Evolutionary conservation across 2,888 invertebrate species (phyloP), one percentile per base, ranked within the genome.

Genomic region (Drosophila nr. medialis): DNA sequence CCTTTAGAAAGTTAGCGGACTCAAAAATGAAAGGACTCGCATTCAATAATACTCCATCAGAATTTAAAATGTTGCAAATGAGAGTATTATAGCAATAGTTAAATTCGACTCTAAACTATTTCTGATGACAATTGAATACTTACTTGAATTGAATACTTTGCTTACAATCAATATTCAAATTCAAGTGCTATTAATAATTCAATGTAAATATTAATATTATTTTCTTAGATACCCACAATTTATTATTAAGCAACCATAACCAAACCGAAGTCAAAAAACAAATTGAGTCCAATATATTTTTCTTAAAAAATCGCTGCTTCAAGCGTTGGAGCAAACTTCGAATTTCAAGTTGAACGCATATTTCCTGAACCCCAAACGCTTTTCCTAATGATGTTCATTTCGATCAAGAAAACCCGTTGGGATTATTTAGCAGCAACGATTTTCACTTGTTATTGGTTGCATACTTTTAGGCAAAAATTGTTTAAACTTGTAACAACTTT

Each of bases 391-490:
- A 21, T 54, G 32, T 40, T 29, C 4, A 30, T 45, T 62, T 32
- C 24, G 15, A 24, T 2, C 1, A 15, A 38, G 5, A 21, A 24
- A 38, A 54, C 13, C 29, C 38, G 24, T n/a, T 53, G 63, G 11
- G 8, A 24, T 48, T 4, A 49, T 24, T 66, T 64, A 13, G 13
- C 34, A 15, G 50, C n/a, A n/a, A 5, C 32, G 15, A 49, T 64
- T 54, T 64, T 5, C 18, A 36, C 0, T 49, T 27, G 27, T 18
- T 21, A 1, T 55, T 13, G 38, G 30, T 54, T 59, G 78, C 72
- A 63, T 80, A 88, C 80, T 84, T 79, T 84, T 38, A 58, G 89
- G 86, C 75, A 3, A 29, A 5, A 8, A 2, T 2, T 51, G 45
- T 53, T 56, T 64, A 56, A 74, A 58, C 36, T 75, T 2, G 30